phyloP scores from a whole-genome alignment of 1,140 invertebrate genomes.

The Telenomus remus region DNA sequence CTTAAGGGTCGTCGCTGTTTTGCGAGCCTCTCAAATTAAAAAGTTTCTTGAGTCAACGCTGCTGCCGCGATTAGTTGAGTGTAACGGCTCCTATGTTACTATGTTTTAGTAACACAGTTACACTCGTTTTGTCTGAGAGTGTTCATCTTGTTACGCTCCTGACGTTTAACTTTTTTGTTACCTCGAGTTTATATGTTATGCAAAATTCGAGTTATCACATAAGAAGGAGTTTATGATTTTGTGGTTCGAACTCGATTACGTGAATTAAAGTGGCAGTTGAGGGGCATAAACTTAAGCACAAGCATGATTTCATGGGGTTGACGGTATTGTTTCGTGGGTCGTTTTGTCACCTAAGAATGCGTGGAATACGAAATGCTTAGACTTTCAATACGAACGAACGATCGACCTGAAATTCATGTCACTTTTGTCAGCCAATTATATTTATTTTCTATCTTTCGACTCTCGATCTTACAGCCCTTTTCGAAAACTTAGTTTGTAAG shows the following conservation, averaged over 20 bases:
- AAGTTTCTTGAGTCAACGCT: constrained; percentile 60
- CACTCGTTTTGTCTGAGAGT: no score
- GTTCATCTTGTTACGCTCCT: no score
- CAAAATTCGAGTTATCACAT: constrained; percentile 16
- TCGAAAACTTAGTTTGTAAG: not conserved
- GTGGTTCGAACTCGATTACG: constrained; percentile 25
- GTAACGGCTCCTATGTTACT: constrained; percentile 2
- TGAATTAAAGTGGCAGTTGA: constrained; percentile 2
- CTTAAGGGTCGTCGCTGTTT: constrained; percentile 58
- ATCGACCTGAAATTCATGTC: constrained; percentile 45
- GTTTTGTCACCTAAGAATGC: constrained; percentile 43
- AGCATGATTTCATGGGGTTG: constrained; percentile 70
- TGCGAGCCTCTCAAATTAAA: constrained; percentile 61
- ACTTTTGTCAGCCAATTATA: constrained; percentile 16
- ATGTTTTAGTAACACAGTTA: not conserved
- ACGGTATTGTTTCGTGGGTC: constrained; percentile 67
- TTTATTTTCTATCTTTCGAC: constrained; percentile 25
- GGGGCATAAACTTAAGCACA: constrained; percentile 25
- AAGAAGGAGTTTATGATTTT: constrained; percentile 18
- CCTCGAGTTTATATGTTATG: no score
- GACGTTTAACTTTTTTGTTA: no score
- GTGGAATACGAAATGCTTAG: constrained; percentile 69
- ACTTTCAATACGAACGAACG: no score
- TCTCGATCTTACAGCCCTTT: not conserved
- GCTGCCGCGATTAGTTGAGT: constrained; percentile 12